phyloP scores from a whole-genome alignment of 2,113 vertebrate species.

The Microtus pennsylvanicus region DNA sequence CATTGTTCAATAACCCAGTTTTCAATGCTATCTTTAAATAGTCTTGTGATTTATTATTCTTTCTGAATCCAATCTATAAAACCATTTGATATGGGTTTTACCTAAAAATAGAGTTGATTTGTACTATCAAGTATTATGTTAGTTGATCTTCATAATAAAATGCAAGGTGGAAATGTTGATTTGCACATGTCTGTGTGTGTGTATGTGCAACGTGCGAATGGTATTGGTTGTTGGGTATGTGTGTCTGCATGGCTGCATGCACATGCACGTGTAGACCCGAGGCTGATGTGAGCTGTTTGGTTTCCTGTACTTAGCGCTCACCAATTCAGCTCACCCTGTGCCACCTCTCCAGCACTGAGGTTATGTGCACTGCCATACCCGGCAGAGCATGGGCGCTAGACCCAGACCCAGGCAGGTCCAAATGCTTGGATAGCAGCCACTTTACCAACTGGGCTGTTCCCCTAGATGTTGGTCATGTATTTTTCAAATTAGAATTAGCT shows the following conservation, averaged over 20 bases:
- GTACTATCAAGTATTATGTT: not conserved
- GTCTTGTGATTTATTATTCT: constrained; percentile 38
- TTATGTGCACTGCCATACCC: not conserved
- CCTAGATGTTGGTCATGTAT: not conserved
- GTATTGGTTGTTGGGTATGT: too few species aligned
- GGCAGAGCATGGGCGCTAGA: not conserved
- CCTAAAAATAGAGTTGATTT: not conserved
- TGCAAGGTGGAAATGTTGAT: not conserved
- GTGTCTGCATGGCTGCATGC: not conserved
- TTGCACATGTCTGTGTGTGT: not conserved
- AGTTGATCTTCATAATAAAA: constrained; percentile 16
- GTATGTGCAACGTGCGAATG: too few species aligned
- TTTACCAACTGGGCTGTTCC: not conserved
- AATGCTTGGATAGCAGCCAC: not conserved
- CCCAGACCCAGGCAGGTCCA: not conserved
- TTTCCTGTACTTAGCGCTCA: not conserved
- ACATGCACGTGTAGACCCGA: too few species aligned
- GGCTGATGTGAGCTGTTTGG: not conserved
- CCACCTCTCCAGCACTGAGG: not conserved
- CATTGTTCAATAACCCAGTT: constrained; percentile 31
- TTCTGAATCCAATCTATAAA: constrained; percentile 19
- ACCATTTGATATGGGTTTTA: constrained; percentile 36
- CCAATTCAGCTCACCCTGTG: not conserved
- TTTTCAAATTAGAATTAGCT: not conserved
- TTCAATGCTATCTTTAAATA: constrained; percentile 41